phyloP scores from a whole-genome alignment of 2,797 vertebrate species.

The Molothrus ater region DNA sequence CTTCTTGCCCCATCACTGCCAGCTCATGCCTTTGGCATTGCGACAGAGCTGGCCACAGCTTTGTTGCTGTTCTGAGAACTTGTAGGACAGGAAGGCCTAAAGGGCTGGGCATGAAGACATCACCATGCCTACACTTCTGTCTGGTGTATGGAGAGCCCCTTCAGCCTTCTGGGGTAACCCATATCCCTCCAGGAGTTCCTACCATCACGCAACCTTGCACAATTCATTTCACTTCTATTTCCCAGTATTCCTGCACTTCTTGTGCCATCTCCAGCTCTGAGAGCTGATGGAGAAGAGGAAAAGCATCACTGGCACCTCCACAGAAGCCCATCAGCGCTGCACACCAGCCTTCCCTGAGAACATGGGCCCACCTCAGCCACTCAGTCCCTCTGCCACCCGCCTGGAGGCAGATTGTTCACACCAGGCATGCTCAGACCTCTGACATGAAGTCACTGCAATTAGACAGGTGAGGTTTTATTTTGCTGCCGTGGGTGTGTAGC shows the following conservation, averaged over 20 bases:
- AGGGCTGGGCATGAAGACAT: background rate
- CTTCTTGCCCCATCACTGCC: background rate
- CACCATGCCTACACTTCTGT: background rate
- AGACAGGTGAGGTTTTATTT: background rate
- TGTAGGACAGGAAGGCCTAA: background rate
- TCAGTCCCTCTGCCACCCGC: background rate
- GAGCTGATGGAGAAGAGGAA: background rate
- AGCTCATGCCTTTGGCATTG: background rate
- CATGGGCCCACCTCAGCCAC: background rate
- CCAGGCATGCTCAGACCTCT: background rate
- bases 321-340: background rate
- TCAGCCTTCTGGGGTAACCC: background rate
- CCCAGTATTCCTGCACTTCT: background rate
- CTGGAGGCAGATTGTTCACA: background rate
- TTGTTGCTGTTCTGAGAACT: background rate
- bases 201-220: background rate
- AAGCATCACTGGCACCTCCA: background rate
- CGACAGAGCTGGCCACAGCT: constrained; percentile 11
- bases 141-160: background rate
- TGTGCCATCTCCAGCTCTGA: background rate
- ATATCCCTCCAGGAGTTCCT: background rate
- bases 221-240: background rate
- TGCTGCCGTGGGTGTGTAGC: background rate
- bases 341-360: accelerated
- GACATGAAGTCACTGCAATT: constrained; percentile 15